phyloP scores from a whole-genome alignment of 2,797 vertebrate genomes.

The Tadarida brasiliensis region DNA sequence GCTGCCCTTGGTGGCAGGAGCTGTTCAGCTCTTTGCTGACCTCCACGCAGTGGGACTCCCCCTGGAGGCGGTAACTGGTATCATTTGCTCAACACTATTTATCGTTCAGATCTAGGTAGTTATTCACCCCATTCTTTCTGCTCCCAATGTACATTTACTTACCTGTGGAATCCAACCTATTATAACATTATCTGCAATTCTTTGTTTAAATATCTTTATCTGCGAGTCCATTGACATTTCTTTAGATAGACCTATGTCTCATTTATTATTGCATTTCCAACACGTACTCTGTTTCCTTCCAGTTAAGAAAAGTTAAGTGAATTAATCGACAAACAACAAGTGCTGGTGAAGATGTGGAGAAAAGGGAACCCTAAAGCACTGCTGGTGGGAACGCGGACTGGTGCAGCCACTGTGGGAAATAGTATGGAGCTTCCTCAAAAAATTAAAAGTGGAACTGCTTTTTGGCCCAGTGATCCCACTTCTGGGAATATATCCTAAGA shows the following conservation, averaged over 20 bases:
- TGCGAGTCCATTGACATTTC: background rate
- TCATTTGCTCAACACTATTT: background rate
- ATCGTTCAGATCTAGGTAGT: background rate
- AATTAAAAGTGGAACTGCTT: no score
- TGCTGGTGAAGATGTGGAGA: no score
- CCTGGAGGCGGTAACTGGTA: background rate
- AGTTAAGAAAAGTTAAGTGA: background rate
- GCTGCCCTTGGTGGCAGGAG: background rate
- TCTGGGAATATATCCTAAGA: no score
- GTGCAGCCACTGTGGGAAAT: no score
- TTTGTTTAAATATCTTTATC: slow-evolving; percentile 18
- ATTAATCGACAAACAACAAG: background rate
- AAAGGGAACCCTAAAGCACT: no score
- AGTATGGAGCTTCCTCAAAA: no score
- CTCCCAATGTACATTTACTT: background rate
- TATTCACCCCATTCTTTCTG: background rate
- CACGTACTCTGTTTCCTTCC: background rate
- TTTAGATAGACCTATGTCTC: background rate
- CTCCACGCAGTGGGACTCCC: background rate
- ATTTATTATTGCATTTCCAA: background rate
- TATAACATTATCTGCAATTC: background rate
- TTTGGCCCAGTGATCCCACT: no score
- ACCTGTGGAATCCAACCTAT: background rate
- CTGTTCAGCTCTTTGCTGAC: background rate
- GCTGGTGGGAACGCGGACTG: no score